Base-by-base conservation (phyloP, 2,113 vertebrate species). In the Lutjanus erythropterus region DNA sequence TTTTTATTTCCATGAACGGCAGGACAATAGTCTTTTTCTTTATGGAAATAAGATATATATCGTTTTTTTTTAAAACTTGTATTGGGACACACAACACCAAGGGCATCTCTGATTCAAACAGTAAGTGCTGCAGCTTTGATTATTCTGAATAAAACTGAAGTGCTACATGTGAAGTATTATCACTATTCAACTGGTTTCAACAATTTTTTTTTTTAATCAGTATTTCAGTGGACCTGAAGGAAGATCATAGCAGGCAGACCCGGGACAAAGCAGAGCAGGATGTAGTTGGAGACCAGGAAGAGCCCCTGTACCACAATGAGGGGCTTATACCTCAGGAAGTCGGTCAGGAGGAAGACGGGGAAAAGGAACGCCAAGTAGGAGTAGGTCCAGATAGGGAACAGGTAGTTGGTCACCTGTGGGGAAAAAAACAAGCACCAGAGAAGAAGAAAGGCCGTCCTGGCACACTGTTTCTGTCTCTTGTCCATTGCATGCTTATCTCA, bases 321-420 rank as follows among this genome's bases (percentile, higher is more conserved):
- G 11, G 93, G 93, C 73, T 95, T 95, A 81, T 95, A 88, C 50
- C 87, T 89, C 53, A 95, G 73, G 25, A 93, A 87, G 77, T 95
- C 95, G 5, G 94, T 95, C 70, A 95, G 42, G 25, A 95, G 84
- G 79, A 95, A 95, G 39, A 95, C 81, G 0, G 94, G 94, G 21
- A 92, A 86, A 50, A 95, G 91, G 41, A 94, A 84, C 23, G 84
- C 88, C 41, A 95, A 71, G 78, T 95, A 94, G 31, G 94, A 95
- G 49, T 95, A 95, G 0, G 94, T 95, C 95, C 95, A 95, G 52
- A 95, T 93, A 12, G 95, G 95, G 74, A 93, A 94, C 62, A 95
- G 70, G 56, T 93, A 89, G 81, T 95, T 95, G 25, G 90, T 95
- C 44, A 95, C 66, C 95, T 94, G 62, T 18, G 25, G 25, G 35